phyloP scores from a whole-genome alignment of 1,140 invertebrate species.

The Drosophila tristis region DNA sequence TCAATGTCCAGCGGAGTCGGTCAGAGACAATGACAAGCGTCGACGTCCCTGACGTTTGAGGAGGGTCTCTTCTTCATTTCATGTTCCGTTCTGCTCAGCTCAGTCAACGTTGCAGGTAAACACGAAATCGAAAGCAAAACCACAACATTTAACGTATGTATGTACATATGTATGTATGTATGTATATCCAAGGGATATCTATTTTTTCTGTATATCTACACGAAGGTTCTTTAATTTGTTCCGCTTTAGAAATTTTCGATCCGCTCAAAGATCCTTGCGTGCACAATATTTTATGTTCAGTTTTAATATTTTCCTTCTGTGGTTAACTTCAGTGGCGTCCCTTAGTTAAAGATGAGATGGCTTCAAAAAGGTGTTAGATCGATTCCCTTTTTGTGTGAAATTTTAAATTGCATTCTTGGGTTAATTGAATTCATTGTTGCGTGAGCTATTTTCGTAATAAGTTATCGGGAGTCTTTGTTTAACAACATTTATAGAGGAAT shows the following conservation, averaged over 20 bases:
- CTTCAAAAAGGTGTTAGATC: conserved; percentile 64
- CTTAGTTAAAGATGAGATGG: conserved; percentile 16
- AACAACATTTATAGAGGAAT: conserved; percentile 61
- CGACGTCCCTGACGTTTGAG: conserved; percentile 68
- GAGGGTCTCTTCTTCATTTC: conserved; percentile 36
- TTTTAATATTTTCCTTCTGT: conserved; percentile 35
- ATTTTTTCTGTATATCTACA: conserved; percentile 38
- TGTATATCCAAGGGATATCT: conserved; percentile 39
- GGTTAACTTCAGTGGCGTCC: conserved; percentile 60
- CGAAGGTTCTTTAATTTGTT: conserved; percentile 73
- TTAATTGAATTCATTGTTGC: conserved; percentile 72
- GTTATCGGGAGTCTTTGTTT: conserved; percentile 34
- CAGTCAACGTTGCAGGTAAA: conserved; percentile 48
- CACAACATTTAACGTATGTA: conserved; percentile 42
- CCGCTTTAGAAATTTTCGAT: conserved; percentile 47
- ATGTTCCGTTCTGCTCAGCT: no score
- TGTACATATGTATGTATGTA: no score
- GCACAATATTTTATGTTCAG: conserved; percentile 72
- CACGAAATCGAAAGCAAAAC: conserved; percentile 69
- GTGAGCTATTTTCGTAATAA: conserved; percentile 63
- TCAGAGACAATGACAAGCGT: conserved; percentile 65
- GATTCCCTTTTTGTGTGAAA: conserved; percentile 65
- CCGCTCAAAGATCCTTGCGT: conserved; percentile 64
- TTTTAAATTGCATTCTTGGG: conserved; percentile 70
- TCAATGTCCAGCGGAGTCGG: conserved; percentile 60